Base-by-base conservation (phyloP, 2,797 vertebrate genomes). In the Notamacropus eugenii region DNA sequence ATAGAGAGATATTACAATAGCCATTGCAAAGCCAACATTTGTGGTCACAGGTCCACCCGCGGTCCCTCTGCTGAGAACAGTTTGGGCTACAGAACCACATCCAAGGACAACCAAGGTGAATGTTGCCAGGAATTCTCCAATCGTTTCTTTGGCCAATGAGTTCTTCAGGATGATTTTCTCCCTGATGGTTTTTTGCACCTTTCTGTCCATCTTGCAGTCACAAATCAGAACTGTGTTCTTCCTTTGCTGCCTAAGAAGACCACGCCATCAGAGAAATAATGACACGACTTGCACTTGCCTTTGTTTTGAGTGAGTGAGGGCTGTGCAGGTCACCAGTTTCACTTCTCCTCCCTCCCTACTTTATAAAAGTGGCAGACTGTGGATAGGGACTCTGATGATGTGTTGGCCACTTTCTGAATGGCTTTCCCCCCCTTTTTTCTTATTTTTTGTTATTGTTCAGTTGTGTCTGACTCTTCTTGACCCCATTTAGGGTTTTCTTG, bases 111-210 rank as follows among this genome's bases (percentile, higher is more conserved):
- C 99, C 98, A 99, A 91, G 97, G 99, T 98, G 98, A 99, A 99
- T 55, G 99, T 99, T 95, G 99, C 99, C 97, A 99, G 98, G 98
- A 99, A 99, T 98, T 99, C 99, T 0, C 99, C 99, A 95, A 99
- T 98, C 22, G 99, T 99, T 99, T 99, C 99, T 99, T 99, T 99
- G 95, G 98, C 98, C 98, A 99, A 97, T 97, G 98, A 97, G 98
- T 98, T 99, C 98, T 98, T 99, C 98, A 99, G 98, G 98, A 98
- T 98, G 97, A 99, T 98, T 98, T 98, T 99, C 95, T 99, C 99
- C 98, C 98, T 99, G 98, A 99, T 98, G 97, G 98, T 99, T 96
- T 97, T 99, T 96, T 97, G 97, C 92, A 92, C 98, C 52, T 98
- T 98, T 96, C 93, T 97, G 94, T 99, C 99, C 99, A 99, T 98